Base-by-base conservation (phyloP, 2,113 vertebrate genomes). In the Alouatta palliata region DNA sequence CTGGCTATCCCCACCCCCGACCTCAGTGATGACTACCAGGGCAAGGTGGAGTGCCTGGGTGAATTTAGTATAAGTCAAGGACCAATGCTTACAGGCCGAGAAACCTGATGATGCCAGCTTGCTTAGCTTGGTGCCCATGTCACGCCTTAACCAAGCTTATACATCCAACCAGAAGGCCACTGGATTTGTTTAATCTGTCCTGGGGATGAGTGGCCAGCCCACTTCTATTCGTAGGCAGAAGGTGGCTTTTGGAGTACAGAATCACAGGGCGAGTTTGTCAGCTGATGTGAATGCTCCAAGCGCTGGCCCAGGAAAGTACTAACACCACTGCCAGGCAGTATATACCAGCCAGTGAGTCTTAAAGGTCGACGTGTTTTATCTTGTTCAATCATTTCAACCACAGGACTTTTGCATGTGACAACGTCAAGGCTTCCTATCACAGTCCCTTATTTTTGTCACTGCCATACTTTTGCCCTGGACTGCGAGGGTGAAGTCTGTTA, bases 71-170 rank as follows among this genome's bases (percentile, higher is more conserved):
- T n/a, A 13, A 23, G 35, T 75, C 37, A 17, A 45, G 52, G 68
- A 5, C 43, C n/a, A 32, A 3, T 0, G 0, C 9, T 1, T 0
- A 20, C 14, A 21, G 85, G 16, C 21, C 0, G 5, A 40, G 75
- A 49, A 12, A 17, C 12, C 10, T 3, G 23, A 0, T 8, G 0
- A 35, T 0, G 19, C 37, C 40, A 35, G 88, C 35, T 35, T 13
- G 4, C 70, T 43, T 1, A 52, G 76, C 8, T 20, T 35, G 10
- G 58, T 52, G 75, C 58, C 52, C 71, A 8, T 35, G 9, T 6
- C 4, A 14, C 20, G 1, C 23, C 54, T 40, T 54, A 20, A 43
- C 56, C 56, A 54, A 25, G 6, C n/a, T 14, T 54, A 56, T 12
- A 11, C 13, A 1, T 5, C 4, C 32, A 71, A 37, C 17, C 8